Evolutionary conservation across 2,113 vertebrate species (phyloP), one percentile per base, ranked within the genome.

Genomic region (Spea bombifrons): DNA sequence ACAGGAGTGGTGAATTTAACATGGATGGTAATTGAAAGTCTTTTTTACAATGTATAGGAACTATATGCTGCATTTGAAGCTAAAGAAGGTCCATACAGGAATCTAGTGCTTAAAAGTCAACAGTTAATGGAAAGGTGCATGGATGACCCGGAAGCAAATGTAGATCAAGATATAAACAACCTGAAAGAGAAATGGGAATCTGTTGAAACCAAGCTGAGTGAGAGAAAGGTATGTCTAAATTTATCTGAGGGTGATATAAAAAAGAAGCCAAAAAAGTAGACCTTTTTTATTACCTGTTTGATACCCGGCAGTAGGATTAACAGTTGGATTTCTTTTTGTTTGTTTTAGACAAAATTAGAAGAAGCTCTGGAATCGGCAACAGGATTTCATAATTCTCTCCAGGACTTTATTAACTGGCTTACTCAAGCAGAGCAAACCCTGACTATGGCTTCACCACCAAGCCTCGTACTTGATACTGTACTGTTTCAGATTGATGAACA

Each of bases 401-500:
- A 99, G 85, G 96, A 98, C 88, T 99, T 99, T 87, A 96, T 98
- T 89, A 97, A 96, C 83, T 99, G 97, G 96, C 90, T 99, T 53
- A 99, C 96, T 47, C 96, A 98, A 77, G 97, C 95, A 0, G 97
- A 99, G 81, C 97, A 98, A 88, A 98, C 94, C 4, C 92, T 99
- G 13, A 98, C 94, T 82, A 90, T 94, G 84, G 93, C 93, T 82
- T 96, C 97, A 47, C 90, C 94, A 8, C 94, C 96, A 84, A 98
- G 96, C 84, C 96, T 99, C 85, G 96, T 99, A 81, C 88, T 99
- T 88, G 97, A 99, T 83, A 99, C 95, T 76, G 93, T 96, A 88
- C 88, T 97, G 85, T 99, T 99, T 92, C 97, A 99, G 90, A 98
- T 99, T 69, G 97, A 98, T 84, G 97, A 99, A 83, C 97, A 99